Conservation (phyloP, 2,113 vertebrate species). For the Pygoscelis adeliae region DNA sequence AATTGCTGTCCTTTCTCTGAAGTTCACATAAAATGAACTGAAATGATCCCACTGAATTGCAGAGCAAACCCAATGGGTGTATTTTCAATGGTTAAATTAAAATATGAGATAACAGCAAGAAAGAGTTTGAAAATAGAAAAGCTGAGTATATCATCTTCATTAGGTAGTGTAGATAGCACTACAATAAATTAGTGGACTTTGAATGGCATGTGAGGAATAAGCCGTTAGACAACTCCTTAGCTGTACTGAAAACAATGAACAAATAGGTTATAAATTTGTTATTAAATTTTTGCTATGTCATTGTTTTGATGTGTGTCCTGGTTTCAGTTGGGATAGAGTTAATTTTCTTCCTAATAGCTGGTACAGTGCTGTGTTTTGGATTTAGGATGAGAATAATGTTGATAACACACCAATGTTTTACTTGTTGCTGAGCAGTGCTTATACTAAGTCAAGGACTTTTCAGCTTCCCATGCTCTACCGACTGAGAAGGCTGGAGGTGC, state of each 20-base stretch:
- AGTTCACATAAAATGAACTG: background rate
- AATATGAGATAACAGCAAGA: background rate
- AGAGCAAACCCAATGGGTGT: background rate
- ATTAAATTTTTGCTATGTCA: background rate
- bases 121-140: background rate
- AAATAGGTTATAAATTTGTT: background rate
- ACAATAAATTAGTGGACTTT: background rate
- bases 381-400: no score
- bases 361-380: no score
- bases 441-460: no score
- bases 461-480: no score
- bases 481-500: no score
- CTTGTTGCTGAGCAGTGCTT: no score
- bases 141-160: background rate
- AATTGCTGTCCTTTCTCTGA: background rate
- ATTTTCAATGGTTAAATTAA: background rate
- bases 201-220: background rate
- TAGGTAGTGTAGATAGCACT: background rate
- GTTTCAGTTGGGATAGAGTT: no score
- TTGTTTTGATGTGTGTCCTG: background rate
- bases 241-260: background rate
- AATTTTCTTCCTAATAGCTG: no score
- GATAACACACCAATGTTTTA: no score
- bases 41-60: background rate
- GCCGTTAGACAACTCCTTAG: background rate